Conservation (phyloP, 2,797 vertebrate genomes). For the Cheirogaleus major region DNA sequence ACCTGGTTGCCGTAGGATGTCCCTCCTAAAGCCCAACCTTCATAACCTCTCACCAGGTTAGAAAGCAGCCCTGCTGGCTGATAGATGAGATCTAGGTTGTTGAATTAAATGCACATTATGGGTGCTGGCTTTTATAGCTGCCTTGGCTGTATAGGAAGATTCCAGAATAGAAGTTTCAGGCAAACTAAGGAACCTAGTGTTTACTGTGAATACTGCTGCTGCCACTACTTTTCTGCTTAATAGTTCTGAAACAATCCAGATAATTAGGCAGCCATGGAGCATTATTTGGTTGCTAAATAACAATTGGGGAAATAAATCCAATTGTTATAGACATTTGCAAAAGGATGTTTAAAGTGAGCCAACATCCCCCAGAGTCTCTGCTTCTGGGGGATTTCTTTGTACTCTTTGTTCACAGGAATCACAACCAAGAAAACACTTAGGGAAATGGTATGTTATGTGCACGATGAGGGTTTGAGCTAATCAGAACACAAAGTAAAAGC, state of each 20-base stretch:
- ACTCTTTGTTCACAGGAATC: neutral
- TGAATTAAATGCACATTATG: neutral
- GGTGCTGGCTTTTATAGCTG: neutral
- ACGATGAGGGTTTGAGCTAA: neutral
- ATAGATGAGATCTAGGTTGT: neutral
- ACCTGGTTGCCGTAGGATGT: neutral
- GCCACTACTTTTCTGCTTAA: neutral
- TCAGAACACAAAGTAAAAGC: neutral
- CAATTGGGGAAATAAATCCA: neutral
- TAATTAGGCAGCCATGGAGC: neutral
- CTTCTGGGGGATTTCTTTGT: neutral
- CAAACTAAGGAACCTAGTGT: neutral
- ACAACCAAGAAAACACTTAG: neutral
- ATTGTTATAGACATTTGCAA: neutral
- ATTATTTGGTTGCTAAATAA: slow-evolving; percentile 7
- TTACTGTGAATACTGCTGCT: neutral
- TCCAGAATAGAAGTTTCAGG: neutral
- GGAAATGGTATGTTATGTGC: fast-evolving
- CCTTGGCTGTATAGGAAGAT: neutral
- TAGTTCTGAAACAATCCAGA: neutral
- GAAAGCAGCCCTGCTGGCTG: neutral
- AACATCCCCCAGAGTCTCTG: neutral
- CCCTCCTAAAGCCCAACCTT: neutral
- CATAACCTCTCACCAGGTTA: neutral
- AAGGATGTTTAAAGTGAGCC: neutral